Evolutionary conservation across 1,140 invertebrate genomes (phyloP).

Genomic region (Cydia pomonella): DNA sequence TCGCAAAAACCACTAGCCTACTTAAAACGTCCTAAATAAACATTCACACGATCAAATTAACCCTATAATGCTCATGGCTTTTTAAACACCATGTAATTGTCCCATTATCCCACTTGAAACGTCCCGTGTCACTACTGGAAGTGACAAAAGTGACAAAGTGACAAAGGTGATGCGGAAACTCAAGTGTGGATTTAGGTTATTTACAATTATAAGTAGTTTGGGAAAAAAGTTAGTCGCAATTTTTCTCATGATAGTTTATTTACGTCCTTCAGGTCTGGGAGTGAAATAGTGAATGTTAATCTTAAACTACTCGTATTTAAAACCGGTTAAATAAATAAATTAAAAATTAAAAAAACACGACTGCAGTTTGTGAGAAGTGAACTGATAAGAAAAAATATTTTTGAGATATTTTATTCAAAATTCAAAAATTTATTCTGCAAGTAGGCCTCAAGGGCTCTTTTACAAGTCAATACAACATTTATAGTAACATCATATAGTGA

Average conservation of each 20-base stretch:
- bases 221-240: conserved; percentile 36
- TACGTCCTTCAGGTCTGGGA: not conserved
- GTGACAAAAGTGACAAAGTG: conserved; percentile 34
- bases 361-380: too few species aligned
- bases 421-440: too few species aligned
- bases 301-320: too few species aligned
- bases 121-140: conserved; percentile 47
- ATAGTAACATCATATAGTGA: too few species aligned
- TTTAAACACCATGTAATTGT: conserved; percentile 52
- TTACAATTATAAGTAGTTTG: conserved; percentile 26
- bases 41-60: conserved; percentile 44
- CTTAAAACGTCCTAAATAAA: conserved; percentile 25
- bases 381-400: too few species aligned
- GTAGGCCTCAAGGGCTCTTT: too few species aligned
- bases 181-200: conserved; percentile 30
- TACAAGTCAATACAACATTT: too few species aligned
- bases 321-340: too few species aligned
- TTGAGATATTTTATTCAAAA: too few species aligned
- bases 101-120: conserved; percentile 56
- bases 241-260: not conserved
- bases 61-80: conserved; percentile 45
- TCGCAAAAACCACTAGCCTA: not conserved
- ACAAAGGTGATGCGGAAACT: conserved; percentile 5
- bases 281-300: too few species aligned
- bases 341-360: too few species aligned